Evolutionary conservation across 2,888 invertebrate genomes (phyloP), one percentile per base, ranked within the genome.

Genomic region (Dasypogon diadema): DNA sequence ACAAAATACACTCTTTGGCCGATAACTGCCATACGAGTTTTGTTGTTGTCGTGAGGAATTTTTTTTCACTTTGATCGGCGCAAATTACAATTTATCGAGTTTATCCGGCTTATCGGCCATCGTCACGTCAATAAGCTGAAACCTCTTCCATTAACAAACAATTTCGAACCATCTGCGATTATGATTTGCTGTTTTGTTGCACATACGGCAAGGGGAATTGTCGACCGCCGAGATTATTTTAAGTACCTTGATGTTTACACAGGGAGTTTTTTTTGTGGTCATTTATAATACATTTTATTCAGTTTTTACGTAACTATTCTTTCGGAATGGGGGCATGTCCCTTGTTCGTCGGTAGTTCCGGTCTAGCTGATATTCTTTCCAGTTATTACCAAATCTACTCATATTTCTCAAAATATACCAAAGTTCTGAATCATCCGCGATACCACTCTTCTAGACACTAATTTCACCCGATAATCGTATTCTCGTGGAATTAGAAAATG

Each of bases 11-110:
- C n/a, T 42, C n/a, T 60, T 60, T 60, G 60, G 37, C 37, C 37
- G 60, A 60, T 60, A 60, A 37, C 37, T 18, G 60, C 60, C 16
- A 37, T 42, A 1, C n/a, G 42, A 12, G 58, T 26, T 37, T 60
- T 37, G 60, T 60, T 60, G 60, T 60, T 26, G 21, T 60, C 37
- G 37, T 21, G 18, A 60, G 37, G 60, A 60, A 60, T 60, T 60
- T 42, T n/a, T n/a, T 12, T 60, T 60, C 60, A 22, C 37, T 60
- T 21, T 18, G 60, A 60, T 60, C 37, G 60, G 21, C 60, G 60
- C 37, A 60, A 60, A 37, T 60, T 34, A 34, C 34, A 18, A 60
- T 60, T 60, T 60, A 60, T 60, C 37, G 60, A 21, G 37, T 42
- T 60, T 60, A 18, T 37, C 10, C 18, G 8, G 34, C 60, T 60